Evolutionary conservation across 2,888 invertebrate genomes (phyloP).

Genomic region (Eueremaeus valkanovi): DNA sequence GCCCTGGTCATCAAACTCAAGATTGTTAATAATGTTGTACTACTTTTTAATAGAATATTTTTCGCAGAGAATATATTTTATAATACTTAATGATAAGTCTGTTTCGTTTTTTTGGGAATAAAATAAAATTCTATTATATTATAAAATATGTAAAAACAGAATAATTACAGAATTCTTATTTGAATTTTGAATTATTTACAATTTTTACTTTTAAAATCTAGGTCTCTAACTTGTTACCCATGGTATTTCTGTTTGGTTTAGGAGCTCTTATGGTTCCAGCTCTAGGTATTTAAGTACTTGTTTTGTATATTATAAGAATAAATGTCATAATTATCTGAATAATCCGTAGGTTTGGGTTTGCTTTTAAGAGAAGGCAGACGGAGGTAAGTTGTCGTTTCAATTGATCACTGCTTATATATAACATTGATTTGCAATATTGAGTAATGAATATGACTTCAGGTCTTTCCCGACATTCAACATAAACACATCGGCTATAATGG

Average conservation of each 20-base stretch:
- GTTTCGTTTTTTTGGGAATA: too few relatives aligned
- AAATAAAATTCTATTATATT: too few relatives aligned
- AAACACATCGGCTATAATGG: constrained; percentile 44
- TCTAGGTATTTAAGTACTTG: constrained; percentile 25
- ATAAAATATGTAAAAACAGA: too few relatives aligned
- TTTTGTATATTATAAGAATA: neutral
- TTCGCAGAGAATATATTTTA: too few relatives aligned
- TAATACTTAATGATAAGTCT: too few relatives aligned
- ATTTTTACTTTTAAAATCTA: neutral
- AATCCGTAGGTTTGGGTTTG: constrained; percentile 38
- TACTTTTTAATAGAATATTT: too few relatives aligned
- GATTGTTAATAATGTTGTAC: too few relatives aligned
- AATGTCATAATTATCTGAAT: neutral
- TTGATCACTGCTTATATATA: too few relatives aligned
- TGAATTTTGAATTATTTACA: neutral
- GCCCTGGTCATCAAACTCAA: too few relatives aligned
- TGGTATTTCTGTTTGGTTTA: constrained; percentile 42
- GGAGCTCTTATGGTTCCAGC: constrained; percentile 44
- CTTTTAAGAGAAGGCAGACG: constrained; percentile 38
- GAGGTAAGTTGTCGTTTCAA: constrained; percentile 32
- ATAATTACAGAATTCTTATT: neutral
- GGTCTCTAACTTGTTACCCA: constrained; percentile 38
- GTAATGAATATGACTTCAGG: constrained; percentile 31
- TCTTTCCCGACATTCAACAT: constrained; percentile 42
- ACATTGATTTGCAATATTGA: too few relatives aligned